phyloP scores from a whole-genome alignment of 1,140 invertebrate genomes.

The Trachymyrmex septentrionalis region DNA sequence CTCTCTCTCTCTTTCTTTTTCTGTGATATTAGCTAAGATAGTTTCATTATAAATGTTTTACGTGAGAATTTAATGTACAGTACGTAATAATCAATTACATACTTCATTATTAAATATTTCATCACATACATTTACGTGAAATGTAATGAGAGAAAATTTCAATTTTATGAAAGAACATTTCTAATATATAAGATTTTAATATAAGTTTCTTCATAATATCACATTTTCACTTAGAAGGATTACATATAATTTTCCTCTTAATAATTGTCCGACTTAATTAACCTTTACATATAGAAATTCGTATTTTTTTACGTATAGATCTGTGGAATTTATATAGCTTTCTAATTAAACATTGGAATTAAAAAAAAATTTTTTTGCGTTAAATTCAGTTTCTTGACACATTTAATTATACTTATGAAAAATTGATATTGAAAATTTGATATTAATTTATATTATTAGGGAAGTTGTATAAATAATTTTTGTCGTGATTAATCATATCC shows the following conservation, averaged over 20 bases:
- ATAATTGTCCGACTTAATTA: background rate
- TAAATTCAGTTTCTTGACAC: too few relatives aligned
- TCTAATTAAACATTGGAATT: background rate
- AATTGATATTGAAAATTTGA: background rate
- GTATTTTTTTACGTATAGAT: background rate
- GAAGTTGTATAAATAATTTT: background rate
- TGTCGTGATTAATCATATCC: background rate
- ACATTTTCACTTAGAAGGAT: slow-evolving; percentile 6
- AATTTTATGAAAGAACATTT: slow-evolving; percentile 1
- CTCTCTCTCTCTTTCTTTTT: background rate
- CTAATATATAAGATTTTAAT: background rate
- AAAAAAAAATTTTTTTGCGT: background rate
- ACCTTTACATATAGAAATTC: background rate
- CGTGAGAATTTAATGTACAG: background rate
- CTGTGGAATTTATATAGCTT: background rate
- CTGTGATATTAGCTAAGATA: background rate
- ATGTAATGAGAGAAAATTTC: background rate
- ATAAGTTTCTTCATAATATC: background rate
- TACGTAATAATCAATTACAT: slow-evolving; percentile 20
- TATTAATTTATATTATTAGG: slow-evolving; percentile 14
- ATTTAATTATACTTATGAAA: background rate
- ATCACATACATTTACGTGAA: background rate
- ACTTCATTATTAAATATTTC: slow-evolving; percentile 22
- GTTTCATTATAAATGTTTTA: slow-evolving; percentile 28
- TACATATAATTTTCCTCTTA: background rate